phyloP scores from a whole-genome alignment of 2,888 invertebrate species.

The Polymixis flavicincta region DNA sequence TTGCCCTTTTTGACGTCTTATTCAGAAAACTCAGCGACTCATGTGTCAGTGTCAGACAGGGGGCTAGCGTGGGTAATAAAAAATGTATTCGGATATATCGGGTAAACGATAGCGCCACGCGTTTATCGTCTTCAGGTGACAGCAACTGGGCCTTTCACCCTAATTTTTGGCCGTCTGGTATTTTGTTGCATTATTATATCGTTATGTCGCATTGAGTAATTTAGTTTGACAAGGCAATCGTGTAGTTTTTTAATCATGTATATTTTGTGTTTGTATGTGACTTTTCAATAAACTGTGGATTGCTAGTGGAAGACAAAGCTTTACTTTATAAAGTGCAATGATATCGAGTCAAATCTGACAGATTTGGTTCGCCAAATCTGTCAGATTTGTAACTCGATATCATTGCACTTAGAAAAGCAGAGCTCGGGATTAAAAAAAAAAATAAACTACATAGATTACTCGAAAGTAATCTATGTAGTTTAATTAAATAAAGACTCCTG shows the following conservation, averaged over 20 bases:
- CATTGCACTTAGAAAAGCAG: no score
- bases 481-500: no score
- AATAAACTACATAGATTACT: no score
- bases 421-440: no score
- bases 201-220: constrained; percentile 32
- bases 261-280: not conserved
- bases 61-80: constrained; percentile 69
- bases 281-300: not conserved
- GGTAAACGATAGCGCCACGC: constrained; percentile 76
- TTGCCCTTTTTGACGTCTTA: constrained; percentile 89
- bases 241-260: not conserved
- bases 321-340: no score
- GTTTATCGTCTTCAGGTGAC: constrained; percentile 80
- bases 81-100: constrained; percentile 75
- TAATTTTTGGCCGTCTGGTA: constrained; percentile 43
- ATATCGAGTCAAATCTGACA: not conserved
- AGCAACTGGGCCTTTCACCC: constrained; percentile 59
- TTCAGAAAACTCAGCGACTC: constrained; percentile 80
- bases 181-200: constrained; percentile 36
- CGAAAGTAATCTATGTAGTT: no score
- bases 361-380: no score
- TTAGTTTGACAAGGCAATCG: constrained; percentile 29
- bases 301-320: not conserved
- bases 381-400: no score
- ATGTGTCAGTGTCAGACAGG: constrained; percentile 79